Evolutionary conservation across 2,797 vertebrate species (phyloP), one percentile per base, ranked within the genome.

Genomic region (Anguilla megastoma): DNA sequence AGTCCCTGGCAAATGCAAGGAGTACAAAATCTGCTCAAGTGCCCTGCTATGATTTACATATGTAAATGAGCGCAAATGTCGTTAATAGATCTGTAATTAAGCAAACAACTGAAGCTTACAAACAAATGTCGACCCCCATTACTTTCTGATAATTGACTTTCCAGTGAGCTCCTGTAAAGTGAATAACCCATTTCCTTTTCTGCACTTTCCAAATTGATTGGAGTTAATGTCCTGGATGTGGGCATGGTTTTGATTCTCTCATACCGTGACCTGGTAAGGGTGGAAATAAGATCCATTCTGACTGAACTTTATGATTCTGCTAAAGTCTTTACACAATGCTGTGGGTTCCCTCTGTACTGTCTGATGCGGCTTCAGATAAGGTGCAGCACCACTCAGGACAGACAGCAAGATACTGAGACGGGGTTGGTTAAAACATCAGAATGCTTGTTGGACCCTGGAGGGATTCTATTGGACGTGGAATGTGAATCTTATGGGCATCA

Each of bases 11-110:
- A 92, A 94, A 95, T 91, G 92, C 85, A 92, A 91, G 86, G 89
- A 84, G 88, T 94, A 94, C 94, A 94, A 95, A 93, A 95, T 92
- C 91, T 79, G 89, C 94, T 95, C 92, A 90, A 91, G 88, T 91
- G 92, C 94, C 92, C 92, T 90, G 92, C 90, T 91, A 84, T 90
- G 86, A 96, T 96, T 96, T 95, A 91, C 96, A 96, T 95, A 96
- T 95, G 95, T 92, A 96, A 96, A 96, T 96, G 93, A 95, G 93
- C 92, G 90, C 88, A 93, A 94, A 89, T 92, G 93, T 92, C 92
- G 91, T 93, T 94, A 89, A 92, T 95, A 94, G 94, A 95, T 95
- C 93, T 94, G 92, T 95, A 96, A 96, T 96, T 95, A 96, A 95
- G 94, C 93, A 94, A 95, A 95, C 95, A 94, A 93, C 93, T 93